Evolutionary conservation across 1,140 invertebrate genomes (phyloP).

Genomic region (Dendrolimus kikuchii): DNA sequence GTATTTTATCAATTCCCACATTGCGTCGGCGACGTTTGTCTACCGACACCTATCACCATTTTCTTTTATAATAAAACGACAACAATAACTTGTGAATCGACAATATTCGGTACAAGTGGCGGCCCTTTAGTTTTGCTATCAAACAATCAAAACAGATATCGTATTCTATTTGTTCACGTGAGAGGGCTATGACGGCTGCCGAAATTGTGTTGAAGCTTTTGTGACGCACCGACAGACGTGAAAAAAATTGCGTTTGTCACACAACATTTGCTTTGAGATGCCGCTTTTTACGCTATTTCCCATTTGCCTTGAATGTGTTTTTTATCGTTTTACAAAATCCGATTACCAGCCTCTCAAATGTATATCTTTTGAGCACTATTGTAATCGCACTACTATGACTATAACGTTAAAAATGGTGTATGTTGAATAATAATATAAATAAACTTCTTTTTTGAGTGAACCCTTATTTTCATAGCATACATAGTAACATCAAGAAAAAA

Average conservation of each 20-base stretch:
- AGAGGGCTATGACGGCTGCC: slow-evolving; percentile 22
- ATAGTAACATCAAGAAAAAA: too few relatives aligned
- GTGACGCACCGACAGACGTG: slow-evolving; percentile 37
- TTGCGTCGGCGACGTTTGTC: slow-evolving; percentile 18
- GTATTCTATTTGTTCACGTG: slow-evolving; percentile 33
- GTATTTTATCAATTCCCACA: slow-evolving; percentile 1
- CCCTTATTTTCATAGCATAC: too few relatives aligned
- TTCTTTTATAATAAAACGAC: slow-evolving; percentile 21
- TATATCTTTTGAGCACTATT: too few relatives aligned
- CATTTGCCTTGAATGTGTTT: slow-evolving; percentile 15
- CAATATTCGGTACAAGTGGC: slow-evolving; percentile 40
- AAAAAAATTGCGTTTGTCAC: slow-evolving; percentile 41
- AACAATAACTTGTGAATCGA: slow-evolving; percentile 31
- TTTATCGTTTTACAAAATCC: slow-evolving; percentile 6
- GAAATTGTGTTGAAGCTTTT: slow-evolving; percentile 51
- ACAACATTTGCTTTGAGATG: slow-evolving; percentile 47
- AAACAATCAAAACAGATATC: slow-evolving; percentile 58
- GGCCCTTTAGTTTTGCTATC: slow-evolving; percentile 49
- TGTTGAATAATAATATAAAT: too few relatives aligned
- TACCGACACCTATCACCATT: slow-evolving; percentile 24
- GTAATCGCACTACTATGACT: too few relatives aligned
- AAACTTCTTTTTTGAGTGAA: too few relatives aligned
- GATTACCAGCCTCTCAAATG: too few relatives aligned
- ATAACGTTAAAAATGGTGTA: too few relatives aligned
- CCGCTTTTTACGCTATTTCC: slow-evolving; percentile 27